These are phyloP conservation scores for Norana najaformis DNA, from an alignment of 2,888 invertebrate genomes.

Conservation along the genomic window DNA sequence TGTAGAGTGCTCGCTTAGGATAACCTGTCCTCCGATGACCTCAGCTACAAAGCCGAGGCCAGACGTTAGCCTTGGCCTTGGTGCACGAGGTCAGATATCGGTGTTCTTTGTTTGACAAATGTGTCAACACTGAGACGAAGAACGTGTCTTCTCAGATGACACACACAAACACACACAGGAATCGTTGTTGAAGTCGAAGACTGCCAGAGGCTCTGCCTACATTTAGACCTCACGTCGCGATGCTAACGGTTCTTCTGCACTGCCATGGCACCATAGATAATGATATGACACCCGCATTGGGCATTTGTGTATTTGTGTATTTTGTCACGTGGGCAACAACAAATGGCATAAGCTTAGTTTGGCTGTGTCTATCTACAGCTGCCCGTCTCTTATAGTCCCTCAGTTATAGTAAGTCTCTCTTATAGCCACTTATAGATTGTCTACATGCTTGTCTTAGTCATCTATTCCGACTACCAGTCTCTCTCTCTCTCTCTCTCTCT, in stretches of 20 bases:
- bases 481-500: slow-evolving; percentile 27
- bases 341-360: too few species aligned
- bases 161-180: too few species aligned
- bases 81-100: not conserved
- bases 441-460: not conserved
- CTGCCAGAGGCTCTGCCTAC: not conserved
- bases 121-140: too few species aligned
- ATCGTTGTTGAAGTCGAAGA: not conserved
- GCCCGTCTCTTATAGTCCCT: not conserved
- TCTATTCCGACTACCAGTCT: not conserved
- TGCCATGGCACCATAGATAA: not conserved
- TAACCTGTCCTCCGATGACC: too few species aligned
- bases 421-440: too few species aligned
- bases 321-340: not conserved
- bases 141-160: not conserved
- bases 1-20: not conserved
- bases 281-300: not conserved
- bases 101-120: too few species aligned
- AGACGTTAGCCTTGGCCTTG: not conserved
- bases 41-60: not conserved
- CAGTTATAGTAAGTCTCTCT: too few species aligned
- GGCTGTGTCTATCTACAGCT: too few species aligned
- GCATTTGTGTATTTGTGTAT: not conserved
- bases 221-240: too few species aligned
- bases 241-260: not conserved